These are phyloP conservation scores for Apostichopus leukothele DNA, from an alignment of 53 echinoderm and acorn worm species.

Conservation along the genomic window DNA sequence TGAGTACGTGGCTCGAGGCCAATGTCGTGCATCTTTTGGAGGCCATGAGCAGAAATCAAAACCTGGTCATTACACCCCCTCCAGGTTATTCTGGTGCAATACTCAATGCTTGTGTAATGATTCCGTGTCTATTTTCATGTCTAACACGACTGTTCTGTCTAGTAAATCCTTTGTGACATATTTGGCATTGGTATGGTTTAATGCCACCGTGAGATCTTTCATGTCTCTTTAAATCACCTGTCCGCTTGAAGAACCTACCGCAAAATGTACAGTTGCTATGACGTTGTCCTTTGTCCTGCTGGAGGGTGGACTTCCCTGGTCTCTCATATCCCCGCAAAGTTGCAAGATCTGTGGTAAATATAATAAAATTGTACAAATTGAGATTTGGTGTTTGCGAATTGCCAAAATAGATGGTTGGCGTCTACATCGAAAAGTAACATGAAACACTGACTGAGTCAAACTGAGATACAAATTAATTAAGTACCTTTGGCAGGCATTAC, in stretches of 20 bases:
- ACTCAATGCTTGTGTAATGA: background rate
- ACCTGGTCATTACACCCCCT: too few species aligned
- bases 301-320: background rate
- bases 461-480: too few species aligned
- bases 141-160: background rate
- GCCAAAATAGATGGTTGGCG: background rate
- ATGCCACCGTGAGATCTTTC: slow-evolving; percentile 21
- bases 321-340: background rate
- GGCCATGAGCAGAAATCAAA: too few species aligned
- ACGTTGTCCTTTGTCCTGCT: background rate
- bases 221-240: slow-evolving; percentile 20
- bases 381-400: background rate
- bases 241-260: slow-evolving; percentile 16
- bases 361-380: background rate
- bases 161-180: slow-evolving; percentile 17
- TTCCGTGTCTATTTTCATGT: slow-evolving; percentile 15
- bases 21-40: too few species aligned
- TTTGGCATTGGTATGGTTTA: slow-evolving; percentile 26
- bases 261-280: background rate
- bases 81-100: too few species aligned
- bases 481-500: too few species aligned
- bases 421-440: too few species aligned
- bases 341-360: background rate
- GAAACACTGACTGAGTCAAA: too few species aligned
- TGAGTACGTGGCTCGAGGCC: too few species aligned